Percentiles rank a stretch among this genome's conserved stretches.
phyloP scores from a whole-genome alignment of 2,113 vertebrate genomes.

The Scortum barcoo region DNA sequence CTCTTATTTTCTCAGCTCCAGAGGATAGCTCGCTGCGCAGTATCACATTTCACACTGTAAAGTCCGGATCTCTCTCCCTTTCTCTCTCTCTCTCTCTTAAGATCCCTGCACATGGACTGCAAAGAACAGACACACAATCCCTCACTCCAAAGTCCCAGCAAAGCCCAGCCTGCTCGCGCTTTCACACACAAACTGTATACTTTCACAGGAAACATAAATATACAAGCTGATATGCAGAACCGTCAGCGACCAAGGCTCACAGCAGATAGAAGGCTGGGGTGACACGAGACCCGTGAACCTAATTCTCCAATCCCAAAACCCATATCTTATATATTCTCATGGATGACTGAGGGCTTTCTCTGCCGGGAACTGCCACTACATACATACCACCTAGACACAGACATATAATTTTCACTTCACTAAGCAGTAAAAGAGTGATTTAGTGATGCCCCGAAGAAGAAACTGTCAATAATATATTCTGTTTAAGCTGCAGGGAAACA shows the following conservation, averaged over 20 bases:
- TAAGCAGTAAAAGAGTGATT: constrained; percentile 12
- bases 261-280: constrained; percentile 4
- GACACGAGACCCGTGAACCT: not conserved
- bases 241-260: constrained; percentile 17
- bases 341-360: constrained; percentile 16
- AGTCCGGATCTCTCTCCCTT: constrained; percentile 19
- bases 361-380: constrained; percentile 1
- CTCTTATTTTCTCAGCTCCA: constrained; percentile 28
- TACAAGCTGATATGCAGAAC: constrained; percentile 30
- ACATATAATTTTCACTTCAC: not conserved
- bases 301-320: constrained; percentile 31
- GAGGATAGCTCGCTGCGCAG: constrained; percentile 25
- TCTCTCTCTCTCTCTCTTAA: constrained; percentile 35
- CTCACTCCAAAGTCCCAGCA: constrained; percentile 32
- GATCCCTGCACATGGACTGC: constrained; percentile 18
- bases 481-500: constrained; percentile 5
- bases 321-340: constrained; percentile 24
- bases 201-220: constrained; percentile 50
- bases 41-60: constrained; percentile 51
- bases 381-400: not conserved
- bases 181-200: constrained; percentile 34
- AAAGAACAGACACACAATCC: constrained; percentile 32
- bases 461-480: constrained; percentile 2
- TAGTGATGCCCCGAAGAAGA: constrained; percentile 8
- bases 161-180: not conserved